These are phyloP conservation scores for Salarias fasciatus DNA, from an alignment of 2,797 vertebrate genomes.

Conservation along the genomic window DNA sequence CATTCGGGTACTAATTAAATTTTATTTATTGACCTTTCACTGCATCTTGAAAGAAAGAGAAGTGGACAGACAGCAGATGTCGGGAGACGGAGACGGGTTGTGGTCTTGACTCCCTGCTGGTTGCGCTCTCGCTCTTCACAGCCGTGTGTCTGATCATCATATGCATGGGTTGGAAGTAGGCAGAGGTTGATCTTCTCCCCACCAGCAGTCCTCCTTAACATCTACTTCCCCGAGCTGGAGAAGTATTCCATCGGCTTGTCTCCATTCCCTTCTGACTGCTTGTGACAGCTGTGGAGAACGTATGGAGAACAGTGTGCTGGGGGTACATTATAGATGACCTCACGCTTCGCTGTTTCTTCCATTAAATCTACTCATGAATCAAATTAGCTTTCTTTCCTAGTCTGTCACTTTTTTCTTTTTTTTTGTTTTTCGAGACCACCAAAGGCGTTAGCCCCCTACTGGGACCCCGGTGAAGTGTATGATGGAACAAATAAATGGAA, in stretches of 20 bases:
- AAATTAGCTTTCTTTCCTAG: slow-evolving; percentile 75
- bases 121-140: slow-evolving; percentile 6
- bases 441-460: slow-evolving; percentile 18
- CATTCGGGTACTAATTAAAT: slow-evolving; percentile 37
- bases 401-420: slow-evolving; percentile 47
- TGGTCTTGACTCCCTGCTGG: slow-evolving; percentile 40
- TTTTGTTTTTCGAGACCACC: slow-evolving; percentile 24
- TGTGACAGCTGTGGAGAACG: slow-evolving; percentile 68
- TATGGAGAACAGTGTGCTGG: slow-evolving; percentile 56
- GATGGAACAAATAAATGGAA: slow-evolving; percentile 48
- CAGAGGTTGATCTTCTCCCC: slow-evolving; percentile 21
- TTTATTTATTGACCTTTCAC: slow-evolving; percentile 49
- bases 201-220: not conserved
- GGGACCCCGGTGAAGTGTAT: slow-evolving; percentile 47
- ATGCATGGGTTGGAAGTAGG: slow-evolving; percentile 6
- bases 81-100: slow-evolving; percentile 3
- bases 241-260: slow-evolving; percentile 26
- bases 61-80: slow-evolving; percentile 38
- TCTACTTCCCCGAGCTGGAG: slow-evolving; percentile 23
- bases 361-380: slow-evolving; percentile 83
- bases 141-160: slow-evolving; percentile 41
- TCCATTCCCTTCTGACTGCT: slow-evolving; percentile 39
- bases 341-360: slow-evolving; percentile 76
- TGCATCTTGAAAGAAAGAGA: slow-evolving; percentile 17
- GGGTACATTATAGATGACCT: slow-evolving; percentile 71